These are phyloP conservation scores for Amiota minor DNA, from an alignment of 2,888 invertebrate species.

Conservation along the genomic window DNA sequence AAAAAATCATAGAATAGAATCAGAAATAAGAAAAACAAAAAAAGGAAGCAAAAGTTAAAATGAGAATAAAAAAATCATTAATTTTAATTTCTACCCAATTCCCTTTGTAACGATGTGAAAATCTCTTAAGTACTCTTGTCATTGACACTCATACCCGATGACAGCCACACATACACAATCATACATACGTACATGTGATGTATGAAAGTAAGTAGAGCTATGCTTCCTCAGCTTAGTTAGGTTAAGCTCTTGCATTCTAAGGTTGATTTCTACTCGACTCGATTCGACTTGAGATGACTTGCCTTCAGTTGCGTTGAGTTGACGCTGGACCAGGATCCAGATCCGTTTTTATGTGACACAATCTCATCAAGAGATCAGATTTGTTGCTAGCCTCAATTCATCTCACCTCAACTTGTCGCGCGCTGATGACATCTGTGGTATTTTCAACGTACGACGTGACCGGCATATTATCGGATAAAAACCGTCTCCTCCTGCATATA, in stretches of 20 bases:
- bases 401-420: slow-evolving; percentile 52
- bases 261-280: slow-evolving; percentile 1
- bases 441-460: slow-evolving; percentile 68
- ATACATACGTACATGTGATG: slow-evolving; percentile 20
- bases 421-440: slow-evolving; percentile 68
- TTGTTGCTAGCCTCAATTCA: slow-evolving; percentile 51
- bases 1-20: slow-evolving; percentile 18
- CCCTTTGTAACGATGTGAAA: slow-evolving; percentile 70
- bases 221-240: slow-evolving; percentile 23
- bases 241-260: slow-evolving; percentile 20
- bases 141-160: slow-evolving; percentile 63
- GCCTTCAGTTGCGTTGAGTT: slow-evolving; percentile 11
- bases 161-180: not conserved
- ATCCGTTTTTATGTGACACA: slow-evolving; percentile 54
- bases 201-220: not conserved
- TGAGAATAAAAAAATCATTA: slow-evolving; percentile 57
- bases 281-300: slow-evolving; percentile 31
- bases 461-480: slow-evolving; percentile 55
- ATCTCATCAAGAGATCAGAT: slow-evolving; percentile 68
- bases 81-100: slow-evolving; percentile 68
- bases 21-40: slow-evolving; percentile 38
- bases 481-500: not conserved
- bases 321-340: slow-evolving; percentile 49
- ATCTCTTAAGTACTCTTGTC: slow-evolving; percentile 71
- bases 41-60: slow-evolving; percentile 30